Evolutionary conservation across 2,797 vertebrate species (phyloP), one percentile per base, ranked within the genome.

Genomic region (Microcaecilia unicolor): DNA sequence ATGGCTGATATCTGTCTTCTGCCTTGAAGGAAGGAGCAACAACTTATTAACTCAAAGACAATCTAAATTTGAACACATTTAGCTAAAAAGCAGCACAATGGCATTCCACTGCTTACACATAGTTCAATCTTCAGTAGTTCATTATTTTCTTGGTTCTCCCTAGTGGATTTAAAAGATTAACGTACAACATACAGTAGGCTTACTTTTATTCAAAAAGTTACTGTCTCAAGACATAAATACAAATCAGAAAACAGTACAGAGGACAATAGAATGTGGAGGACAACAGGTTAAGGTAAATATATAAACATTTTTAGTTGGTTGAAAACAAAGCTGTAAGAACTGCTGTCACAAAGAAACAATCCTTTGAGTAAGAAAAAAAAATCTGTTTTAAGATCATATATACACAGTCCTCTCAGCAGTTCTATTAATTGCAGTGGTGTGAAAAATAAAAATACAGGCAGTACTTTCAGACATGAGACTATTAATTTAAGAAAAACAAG

Each of bases 141-240:
- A n/a, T n/a, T n/a, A n/a, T n/a, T n/a, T n/a, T 54, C 58, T 64
- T 70, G 55, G 67, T 72, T 46, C 44, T 58, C 64, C n/a, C 37
- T 45, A 61, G 67, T 61, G 15, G 37, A 70, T 70, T 76, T 72
- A 68, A 82, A 78, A 80, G 78, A 85, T 81, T 76, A 84, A 80
- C 81, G 76, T 81, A 81, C 75, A 74, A 83, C 76, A 83, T 86
- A 86, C 86, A 85, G 88, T 85, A 91, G 92, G 87, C 95, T 96
- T 95, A 95, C 89, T 97, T 98, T 97, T 98, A 98, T 97, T 98
- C 87, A 95, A 98, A 90, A 98, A 96, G 90, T 93, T 93, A 96
- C 93, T 94, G 93, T 96, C 91, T 97, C 92, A 92, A 97, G 92
- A 98, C 91, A 93, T 85, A 88, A 93, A 93, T 97, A 98, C 92